These are phyloP conservation scores for Venturia canescens DNA, from an alignment of 1,140 invertebrate species.

Conservation along the genomic window DNA sequence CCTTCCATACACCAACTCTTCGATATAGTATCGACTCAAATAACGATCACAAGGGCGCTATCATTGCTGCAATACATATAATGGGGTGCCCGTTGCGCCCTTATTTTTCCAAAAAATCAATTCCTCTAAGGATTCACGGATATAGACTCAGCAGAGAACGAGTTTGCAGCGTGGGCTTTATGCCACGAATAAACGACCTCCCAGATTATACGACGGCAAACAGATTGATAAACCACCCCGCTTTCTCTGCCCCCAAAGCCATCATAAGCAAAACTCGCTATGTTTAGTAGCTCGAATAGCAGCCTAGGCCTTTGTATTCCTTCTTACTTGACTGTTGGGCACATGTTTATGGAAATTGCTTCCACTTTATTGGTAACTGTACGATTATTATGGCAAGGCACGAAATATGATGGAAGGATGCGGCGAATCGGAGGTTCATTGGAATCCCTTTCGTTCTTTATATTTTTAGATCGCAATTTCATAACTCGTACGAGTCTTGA, in stretches of 20 bases:
- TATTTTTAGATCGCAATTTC: neutral
- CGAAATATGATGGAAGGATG: conserved; percentile 8
- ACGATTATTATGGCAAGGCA: conserved; percentile 33
- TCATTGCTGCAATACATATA: neutral
- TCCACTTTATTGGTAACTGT: conserved; percentile 11
- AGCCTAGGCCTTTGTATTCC: neutral
- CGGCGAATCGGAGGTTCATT: neutral
- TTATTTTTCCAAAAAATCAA: neutral
- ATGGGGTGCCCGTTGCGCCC: neutral
- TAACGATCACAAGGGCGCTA: neutral
- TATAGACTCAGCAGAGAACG: neutral
- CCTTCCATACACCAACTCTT: neutral
- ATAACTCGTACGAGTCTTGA: no score
- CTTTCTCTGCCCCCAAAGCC: neutral
- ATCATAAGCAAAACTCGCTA: conserved; percentile 25
- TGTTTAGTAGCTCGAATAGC: conserved; percentile 7
- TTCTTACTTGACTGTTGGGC: neutral
- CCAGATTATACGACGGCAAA: conserved; percentile 42
- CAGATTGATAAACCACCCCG: conserved; percentile 40
- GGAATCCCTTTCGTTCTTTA: neutral
- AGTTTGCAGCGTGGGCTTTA: conserved; percentile 18
- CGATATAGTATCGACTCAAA: neutral
- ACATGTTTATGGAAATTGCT: conserved; percentile 43
- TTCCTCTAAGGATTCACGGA: neutral
- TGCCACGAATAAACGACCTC: conserved; percentile 36